These are phyloP conservation scores for Brotula barbata DNA, from an alignment of 2,797 vertebrate genomes.

Conservation along the genomic window DNA sequence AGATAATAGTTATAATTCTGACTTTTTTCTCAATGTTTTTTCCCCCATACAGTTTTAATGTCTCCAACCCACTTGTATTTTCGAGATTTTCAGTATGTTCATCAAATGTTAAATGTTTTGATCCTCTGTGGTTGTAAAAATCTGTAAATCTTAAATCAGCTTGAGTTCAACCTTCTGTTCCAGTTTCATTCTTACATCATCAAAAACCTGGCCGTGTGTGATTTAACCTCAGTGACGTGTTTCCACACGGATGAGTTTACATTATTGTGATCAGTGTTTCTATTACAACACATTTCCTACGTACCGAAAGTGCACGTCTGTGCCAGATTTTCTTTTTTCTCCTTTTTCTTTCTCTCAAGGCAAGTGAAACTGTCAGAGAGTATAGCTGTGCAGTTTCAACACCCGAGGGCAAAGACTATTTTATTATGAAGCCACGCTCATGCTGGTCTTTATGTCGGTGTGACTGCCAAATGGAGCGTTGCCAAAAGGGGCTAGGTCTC, in stretches of 20 bases:
- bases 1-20: too few relatives aligned
- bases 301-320: conserved; percentile 27
- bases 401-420: conserved; percentile 76
- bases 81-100: too few relatives aligned
- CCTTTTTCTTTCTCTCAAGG: conserved; percentile 44
- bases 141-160: too few relatives aligned
- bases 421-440: conserved; percentile 68
- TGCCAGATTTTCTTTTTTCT: conserved; percentile 36
- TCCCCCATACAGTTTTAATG: too few relatives aligned
- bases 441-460: conserved; percentile 62
- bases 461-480: conserved; percentile 59
- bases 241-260: not conserved
- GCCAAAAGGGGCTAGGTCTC: conserved; percentile 67
- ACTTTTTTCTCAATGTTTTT: too few relatives aligned
- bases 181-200: conserved; percentile 11
- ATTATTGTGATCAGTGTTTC: not conserved
- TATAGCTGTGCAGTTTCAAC: conserved; percentile 73
- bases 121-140: not conserved
- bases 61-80: too few relatives aligned
- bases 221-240: not conserved
- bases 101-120: not conserved
- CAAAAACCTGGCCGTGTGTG: too few relatives aligned
- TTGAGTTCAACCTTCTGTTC: conserved; percentile 5
- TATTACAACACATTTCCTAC: conserved; percentile 1
- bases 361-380: conserved; percentile 69